phyloP scores from a whole-genome alignment of 2,888 invertebrate genomes.

The Cheilosia soror region DNA sequence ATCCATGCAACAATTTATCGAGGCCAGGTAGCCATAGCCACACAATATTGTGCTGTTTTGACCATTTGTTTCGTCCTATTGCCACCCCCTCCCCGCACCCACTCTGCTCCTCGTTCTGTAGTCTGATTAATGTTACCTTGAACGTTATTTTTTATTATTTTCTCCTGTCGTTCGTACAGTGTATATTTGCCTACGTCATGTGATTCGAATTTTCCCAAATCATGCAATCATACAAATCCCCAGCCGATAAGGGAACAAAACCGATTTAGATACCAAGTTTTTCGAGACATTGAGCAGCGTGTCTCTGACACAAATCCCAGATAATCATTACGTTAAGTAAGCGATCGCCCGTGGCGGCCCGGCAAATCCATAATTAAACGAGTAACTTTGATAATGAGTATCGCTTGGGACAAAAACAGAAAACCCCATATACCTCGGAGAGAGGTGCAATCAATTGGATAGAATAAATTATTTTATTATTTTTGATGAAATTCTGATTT shows the following conservation, averaged over 20 bases:
- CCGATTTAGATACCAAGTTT: constrained; percentile 47
- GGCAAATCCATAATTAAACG: constrained; percentile 52
- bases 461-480: constrained; percentile 45
- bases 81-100: background rate
- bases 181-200: constrained; percentile 34
- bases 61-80: constrained; percentile 3
- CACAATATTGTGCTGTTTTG: background rate
- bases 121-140: constrained; percentile 51
- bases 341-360: constrained; percentile 5
- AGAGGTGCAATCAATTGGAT: constrained; percentile 45
- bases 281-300: background rate
- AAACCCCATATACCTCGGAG: constrained; percentile 24
- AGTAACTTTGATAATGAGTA: constrained; percentile 38
- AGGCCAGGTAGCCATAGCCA: constrained; percentile 33
- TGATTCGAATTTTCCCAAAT: constrained; percentile 46
- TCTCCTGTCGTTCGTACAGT: background rate
- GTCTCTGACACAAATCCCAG: constrained; percentile 34
- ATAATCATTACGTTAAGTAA: constrained; percentile 36
- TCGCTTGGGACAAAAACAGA: constrained; percentile 44
- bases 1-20: constrained; percentile 50
- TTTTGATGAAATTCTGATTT: constrained; percentile 45
- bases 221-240: constrained; percentile 53
- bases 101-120: background rate
- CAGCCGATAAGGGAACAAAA: constrained; percentile 28
- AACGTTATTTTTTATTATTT: background rate